Conservation (phyloP, 2,113 vertebrate species). For the Cyanistes caeruleus region DNA sequence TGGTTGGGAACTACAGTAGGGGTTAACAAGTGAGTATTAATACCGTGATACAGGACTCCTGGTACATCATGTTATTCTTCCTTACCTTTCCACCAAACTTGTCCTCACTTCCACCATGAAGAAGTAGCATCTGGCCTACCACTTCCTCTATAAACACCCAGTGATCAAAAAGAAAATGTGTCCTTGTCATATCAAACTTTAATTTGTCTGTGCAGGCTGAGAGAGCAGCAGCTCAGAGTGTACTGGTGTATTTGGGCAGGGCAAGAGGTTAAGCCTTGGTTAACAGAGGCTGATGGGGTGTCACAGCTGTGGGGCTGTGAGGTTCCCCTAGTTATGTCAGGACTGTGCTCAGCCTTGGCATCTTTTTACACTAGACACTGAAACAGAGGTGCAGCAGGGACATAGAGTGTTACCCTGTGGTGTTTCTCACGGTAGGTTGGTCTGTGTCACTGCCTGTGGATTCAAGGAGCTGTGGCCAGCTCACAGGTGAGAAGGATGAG, state of each 20-base stretch:
- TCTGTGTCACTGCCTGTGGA: neutral
- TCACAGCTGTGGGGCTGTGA: neutral
- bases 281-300: neutral
- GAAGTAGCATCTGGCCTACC: neutral
- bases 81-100: neutral
- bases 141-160: neutral
- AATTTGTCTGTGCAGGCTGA: neutral
- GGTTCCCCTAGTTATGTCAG: neutral
- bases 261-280: neutral
- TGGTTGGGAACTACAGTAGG: neutral
- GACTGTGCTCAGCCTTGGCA: neutral
- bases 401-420: neutral
- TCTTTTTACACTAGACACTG: neutral
- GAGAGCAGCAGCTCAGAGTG: neutral
- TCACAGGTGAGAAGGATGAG: neutral
- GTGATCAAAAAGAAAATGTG: neutral
- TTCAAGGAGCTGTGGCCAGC: rapidly evolving
- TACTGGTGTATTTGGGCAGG: neutral
- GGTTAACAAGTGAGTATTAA: neutral
- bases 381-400: neutral
- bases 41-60: rapidly evolving
- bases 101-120: neutral
- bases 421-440: neutral
- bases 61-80: neutral
- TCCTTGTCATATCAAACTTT: neutral